Evolutionary conservation across 53 echinoderm and acorn worm species (phyloP).

Genomic region (Astropecten irregularis): DNA sequence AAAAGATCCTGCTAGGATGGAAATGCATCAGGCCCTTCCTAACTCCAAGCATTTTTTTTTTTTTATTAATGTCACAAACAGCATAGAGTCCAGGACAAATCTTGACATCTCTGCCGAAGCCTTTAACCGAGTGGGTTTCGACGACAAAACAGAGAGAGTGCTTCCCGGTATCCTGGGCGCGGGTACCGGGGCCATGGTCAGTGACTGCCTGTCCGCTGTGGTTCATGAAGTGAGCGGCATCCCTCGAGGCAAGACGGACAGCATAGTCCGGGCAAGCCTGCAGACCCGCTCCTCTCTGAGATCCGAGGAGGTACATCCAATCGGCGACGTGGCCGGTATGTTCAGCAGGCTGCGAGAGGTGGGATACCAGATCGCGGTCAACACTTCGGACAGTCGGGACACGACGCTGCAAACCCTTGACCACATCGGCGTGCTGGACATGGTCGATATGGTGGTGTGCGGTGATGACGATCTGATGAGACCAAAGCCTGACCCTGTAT

Average conservation of each 20-base stretch:
- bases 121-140: slow-evolving; percentile 54
- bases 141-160: slow-evolving; percentile 49
- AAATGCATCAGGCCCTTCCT: background rate
- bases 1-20: background rate
- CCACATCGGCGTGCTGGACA: slow-evolving; percentile 46
- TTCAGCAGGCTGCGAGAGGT: slow-evolving; percentile 57
- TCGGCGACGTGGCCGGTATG: slow-evolving; percentile 57
- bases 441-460: slow-evolving; percentile 74
- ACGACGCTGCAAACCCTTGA: slow-evolving; percentile 65
- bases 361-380: slow-evolving; percentile 74
- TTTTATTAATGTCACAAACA: background rate
- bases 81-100: slow-evolving; percentile 57
- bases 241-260: background rate
- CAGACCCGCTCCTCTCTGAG: background rate
- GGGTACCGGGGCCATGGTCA: slow-evolving; percentile 44
- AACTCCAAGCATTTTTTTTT: background rate
- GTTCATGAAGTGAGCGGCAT: slow-evolving; percentile 38
- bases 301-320: background rate
- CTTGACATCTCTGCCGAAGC: slow-evolving; percentile 55
- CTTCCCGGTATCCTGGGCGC: slow-evolving; percentile 75
- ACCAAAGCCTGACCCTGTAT: slow-evolving; percentile 70
- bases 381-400: slow-evolving; percentile 74
- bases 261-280: background rate
- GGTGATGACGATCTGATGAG: slow-evolving; percentile 69
- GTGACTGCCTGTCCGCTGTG: slow-evolving; percentile 18